These are phyloP conservation scores for Drosophila novamexicana DNA, from an alignment of 1,140 invertebrate species.

Conservation along the genomic window DNA sequence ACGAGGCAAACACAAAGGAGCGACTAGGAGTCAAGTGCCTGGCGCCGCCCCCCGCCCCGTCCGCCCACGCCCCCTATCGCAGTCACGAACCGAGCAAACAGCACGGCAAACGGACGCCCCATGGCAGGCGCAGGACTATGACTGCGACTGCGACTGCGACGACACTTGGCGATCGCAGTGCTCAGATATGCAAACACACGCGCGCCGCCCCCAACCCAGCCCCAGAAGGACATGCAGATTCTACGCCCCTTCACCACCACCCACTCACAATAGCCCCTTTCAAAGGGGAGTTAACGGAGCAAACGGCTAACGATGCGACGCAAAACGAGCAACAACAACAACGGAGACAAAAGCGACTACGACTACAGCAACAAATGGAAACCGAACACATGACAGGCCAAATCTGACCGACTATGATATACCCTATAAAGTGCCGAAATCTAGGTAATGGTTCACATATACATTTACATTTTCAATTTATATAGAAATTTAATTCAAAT, in stretches of 20 bases:
- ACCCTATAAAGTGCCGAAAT: background rate
- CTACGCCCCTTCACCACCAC: background rate
- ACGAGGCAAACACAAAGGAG: slow-evolving; percentile 53
- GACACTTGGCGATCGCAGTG: slow-evolving; percentile 57
- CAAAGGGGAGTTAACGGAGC: background rate
- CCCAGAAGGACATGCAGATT: no score
- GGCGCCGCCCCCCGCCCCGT: slow-evolving; percentile 19
- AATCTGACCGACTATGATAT: background rate
- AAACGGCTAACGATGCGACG: slow-evolving; percentile 12
- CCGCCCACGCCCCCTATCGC: background rate
- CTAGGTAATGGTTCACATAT: background rate
- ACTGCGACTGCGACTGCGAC: slow-evolving; percentile 11
- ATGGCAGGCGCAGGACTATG: background rate
- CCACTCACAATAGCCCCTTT: background rate
- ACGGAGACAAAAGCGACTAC: slow-evolving; percentile 2
- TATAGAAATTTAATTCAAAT: no score
- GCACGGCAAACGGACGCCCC: slow-evolving; percentile 38
- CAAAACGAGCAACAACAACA: slow-evolving; percentile 10
- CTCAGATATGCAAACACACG: slow-evolving; percentile 69
- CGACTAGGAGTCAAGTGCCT: slow-evolving; percentile 47
- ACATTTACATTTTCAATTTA: no score
- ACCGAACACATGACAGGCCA: background rate
- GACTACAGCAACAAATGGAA: slow-evolving; percentile 3
- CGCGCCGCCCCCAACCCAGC: slow-evolving; percentile 11
- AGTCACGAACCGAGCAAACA: slow-evolving; percentile 62